Conservation (phyloP, 2,113 vertebrate species). For the Nibea albiflora region DNA sequence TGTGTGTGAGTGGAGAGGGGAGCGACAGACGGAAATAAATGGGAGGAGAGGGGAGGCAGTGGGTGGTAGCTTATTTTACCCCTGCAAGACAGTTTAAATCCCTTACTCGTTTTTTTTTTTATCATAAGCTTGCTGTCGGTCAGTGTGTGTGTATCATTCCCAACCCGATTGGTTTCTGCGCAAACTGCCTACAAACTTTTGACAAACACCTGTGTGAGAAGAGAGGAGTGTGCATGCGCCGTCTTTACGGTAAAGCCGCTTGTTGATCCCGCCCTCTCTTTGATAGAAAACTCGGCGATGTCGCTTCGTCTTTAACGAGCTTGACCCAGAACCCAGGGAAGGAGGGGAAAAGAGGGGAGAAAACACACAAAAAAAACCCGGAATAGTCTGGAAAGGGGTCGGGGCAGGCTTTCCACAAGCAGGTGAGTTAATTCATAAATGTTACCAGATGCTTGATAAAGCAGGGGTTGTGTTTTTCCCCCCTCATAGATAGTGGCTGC, state of each 20-base stretch:
- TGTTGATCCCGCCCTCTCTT: constrained; percentile 72
- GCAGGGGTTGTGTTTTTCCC: background rate
- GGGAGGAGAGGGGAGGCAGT: constrained; percentile 52
- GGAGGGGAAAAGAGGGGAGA: constrained; percentile 62
- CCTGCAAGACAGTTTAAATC: constrained; percentile 23
- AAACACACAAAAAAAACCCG: constrained; percentile 30
- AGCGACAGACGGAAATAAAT: constrained; percentile 12
- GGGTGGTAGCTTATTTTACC: constrained; percentile 9
- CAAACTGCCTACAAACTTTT: background rate
- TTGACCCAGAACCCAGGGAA: constrained; percentile 73
- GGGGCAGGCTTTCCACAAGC: constrained; percentile 28
- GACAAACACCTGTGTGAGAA: constrained; percentile 61
- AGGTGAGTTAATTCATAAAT: constrained; percentile 59
- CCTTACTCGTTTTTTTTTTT: background rate
- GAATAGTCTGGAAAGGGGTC: constrained; percentile 46
- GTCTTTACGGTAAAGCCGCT: constrained; percentile 70
- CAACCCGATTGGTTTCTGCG: background rate
- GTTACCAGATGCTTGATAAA: background rate
- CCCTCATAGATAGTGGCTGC: constrained; percentile 17
- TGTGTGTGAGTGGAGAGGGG: constrained; percentile 10
- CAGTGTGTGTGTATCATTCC: too few relatives aligned
- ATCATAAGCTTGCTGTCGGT: background rate
- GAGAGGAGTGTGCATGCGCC: constrained; percentile 43
- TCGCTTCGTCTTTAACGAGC: constrained; percentile 71
- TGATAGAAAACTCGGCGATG: constrained; percentile 76